These are phyloP conservation scores for Dendrolimus kikuchii DNA, from an alignment of 1,140 invertebrate genomes.

Conservation along the genomic window DNA sequence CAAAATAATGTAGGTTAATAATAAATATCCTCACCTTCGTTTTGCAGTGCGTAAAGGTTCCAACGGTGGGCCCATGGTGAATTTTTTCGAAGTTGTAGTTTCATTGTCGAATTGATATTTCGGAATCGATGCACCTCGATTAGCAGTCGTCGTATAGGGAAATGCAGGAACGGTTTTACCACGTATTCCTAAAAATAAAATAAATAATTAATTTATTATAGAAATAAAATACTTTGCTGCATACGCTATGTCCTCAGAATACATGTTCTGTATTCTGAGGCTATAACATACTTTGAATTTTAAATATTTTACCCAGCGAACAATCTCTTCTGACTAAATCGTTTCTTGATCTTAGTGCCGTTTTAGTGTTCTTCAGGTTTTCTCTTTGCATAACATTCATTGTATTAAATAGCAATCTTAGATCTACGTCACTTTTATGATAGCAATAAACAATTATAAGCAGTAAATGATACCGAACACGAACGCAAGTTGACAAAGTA, in stretches of 20 bases:
- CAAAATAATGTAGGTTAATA: too few species aligned
- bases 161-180: conserved; percentile 23
- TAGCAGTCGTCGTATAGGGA: conserved; percentile 7
- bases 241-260: too few species aligned
- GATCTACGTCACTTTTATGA: too few species aligned
- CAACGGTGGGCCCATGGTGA: conserved; percentile 49
- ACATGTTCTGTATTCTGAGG: too few species aligned
- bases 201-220: neutral
- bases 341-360: conserved; percentile 25
- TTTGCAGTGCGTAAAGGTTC: conserved; percentile 32
- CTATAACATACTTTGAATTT: conserved; percentile 4
- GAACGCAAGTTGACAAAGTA: too few species aligned
- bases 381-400: conserved; percentile 58
- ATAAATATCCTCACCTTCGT: conserved; percentile 19
- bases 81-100: conserved; percentile 19
- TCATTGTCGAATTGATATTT: conserved; percentile 42
- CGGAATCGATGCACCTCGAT: conserved; percentile 15
- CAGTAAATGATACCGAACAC: too few species aligned
- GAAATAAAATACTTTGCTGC: neutral
- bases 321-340: conserved; percentile 43
- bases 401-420: neutral
- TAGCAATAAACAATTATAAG: too few species aligned
- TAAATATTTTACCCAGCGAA: conserved; percentile 29
- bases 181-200: conserved; percentile 34
- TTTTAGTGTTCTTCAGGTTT: conserved; percentile 20